Base-by-base conservation (phyloP, 2,888 invertebrate species). In the Acholoe squamosa region DNA sequence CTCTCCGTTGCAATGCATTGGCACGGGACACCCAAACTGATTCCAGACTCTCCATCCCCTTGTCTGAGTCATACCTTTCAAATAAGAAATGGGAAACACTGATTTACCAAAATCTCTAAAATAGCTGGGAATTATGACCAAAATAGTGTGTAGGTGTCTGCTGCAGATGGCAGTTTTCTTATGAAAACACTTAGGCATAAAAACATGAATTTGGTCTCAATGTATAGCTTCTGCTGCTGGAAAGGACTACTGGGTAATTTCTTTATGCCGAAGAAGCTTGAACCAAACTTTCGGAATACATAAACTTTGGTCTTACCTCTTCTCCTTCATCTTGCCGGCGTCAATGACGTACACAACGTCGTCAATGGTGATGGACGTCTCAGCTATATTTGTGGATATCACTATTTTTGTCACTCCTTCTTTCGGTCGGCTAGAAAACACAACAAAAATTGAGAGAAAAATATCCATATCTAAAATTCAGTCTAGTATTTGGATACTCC, bases 281-380 rank as follows among this genome's bases (percentile, higher is more conserved):
- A n/a, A n/a, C n/a, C n/a, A n/a, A n/a, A n/a, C n/a, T n/a, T n/a
- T n/a, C n/a, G n/a, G n/a, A n/a, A n/a, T 43, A 43, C 43, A 10
- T 43, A 3, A 43, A 3, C 3, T 43, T 3, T 43, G 43, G 43
- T 0, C 80, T 91, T 91, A 94, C 95, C 97, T 97, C 88, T 96
- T 97, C 89, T 97, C 96, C 96, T 99, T 99, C 43, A 97, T 97
- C 95, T 97, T 97, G 0, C 98, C 99, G 93, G 97, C 97, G 95
- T 99, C 98, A 56, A 99, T 97, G 0, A 99, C 99, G 96, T 97
- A 98, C 0, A 98, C 98, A 10, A 99, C 97, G 96, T 99, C 99
- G 94, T 99, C 98, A 92, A 99, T 98, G 7, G 99, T 99, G 91
- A 99, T 98, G n/a, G 98, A 96, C 0, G 99, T 99, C 96, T 99